Conservation (phyloP, 2,113 vertebrate genomes). For the Lagenorhynchus albirostris region DNA sequence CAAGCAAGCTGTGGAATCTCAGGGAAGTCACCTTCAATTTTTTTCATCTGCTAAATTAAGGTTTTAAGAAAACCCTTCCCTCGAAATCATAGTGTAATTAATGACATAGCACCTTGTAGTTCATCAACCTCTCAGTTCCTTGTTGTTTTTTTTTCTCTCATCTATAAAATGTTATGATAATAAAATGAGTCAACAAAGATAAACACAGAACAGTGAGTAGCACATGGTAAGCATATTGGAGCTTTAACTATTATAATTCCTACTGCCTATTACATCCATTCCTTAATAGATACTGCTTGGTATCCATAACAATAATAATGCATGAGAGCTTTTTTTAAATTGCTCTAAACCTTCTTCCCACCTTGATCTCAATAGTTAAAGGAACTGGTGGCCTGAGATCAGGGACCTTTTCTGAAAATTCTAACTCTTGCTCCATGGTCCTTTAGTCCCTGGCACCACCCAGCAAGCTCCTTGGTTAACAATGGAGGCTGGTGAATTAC, state of each 20-base stretch:
- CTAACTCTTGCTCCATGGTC: not conserved
- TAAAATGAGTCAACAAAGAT: not conserved
- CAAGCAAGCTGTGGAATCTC: not conserved
- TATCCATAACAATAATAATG: not conserved
- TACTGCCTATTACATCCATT: not conserved
- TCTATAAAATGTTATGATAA: not conserved
- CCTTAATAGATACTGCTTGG: not conserved
- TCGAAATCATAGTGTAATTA: conserved; percentile 12
- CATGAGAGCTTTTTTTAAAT: not conserved
- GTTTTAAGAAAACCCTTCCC: not conserved
- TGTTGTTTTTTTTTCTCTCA: not conserved
- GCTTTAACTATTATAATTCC: not conserved
- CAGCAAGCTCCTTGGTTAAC: not conserved
- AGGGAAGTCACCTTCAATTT: conserved; percentile 12
- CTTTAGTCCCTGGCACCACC: not conserved
- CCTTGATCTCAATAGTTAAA: not conserved
- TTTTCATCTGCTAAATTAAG: conserved; percentile 5
- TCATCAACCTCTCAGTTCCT: not conserved
- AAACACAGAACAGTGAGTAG: not conserved
- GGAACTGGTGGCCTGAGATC: not conserved
- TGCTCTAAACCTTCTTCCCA: not conserved
- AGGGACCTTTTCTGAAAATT: not conserved
- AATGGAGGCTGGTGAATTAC: not conserved
- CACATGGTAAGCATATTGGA: not conserved
- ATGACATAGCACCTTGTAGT: not conserved